Evolutionary conservation across 2,113 vertebrate species (phyloP), one percentile per base, ranked within the genome.

Genomic region (Cinclus mexicanus): DNA sequence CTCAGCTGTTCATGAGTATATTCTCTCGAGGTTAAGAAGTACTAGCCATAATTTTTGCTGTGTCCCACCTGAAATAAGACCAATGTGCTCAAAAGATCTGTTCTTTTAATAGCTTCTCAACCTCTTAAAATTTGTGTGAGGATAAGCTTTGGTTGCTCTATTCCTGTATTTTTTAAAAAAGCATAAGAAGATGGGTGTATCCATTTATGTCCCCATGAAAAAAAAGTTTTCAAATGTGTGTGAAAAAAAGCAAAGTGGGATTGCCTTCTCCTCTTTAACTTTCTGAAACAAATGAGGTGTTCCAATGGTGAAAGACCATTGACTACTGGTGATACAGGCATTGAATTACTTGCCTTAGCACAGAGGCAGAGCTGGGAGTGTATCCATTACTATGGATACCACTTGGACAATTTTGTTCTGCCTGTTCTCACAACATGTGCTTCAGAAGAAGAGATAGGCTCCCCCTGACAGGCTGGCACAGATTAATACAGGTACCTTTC

Each of bases 281-380:
- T 77, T 63, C 56, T 78, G 56, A 74, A 86, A 63, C 7, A 50
- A 72, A 59, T 3, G 6, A 59, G 14, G 3, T 24, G 46, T 83
- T 85, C 29, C 41, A 64, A 0, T 49, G 18, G 55, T 68, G 35
- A 33, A 53, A 70, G 37, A 11, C 19, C 4, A 12, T n/a, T 0
- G 0, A n/a, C 23, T 7, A 1, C 53, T 91, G 5, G n/a, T 77
- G 11, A 46, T 55, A 7, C 0, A 2, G 55, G 23, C 28, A 21
- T 31, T 69, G 50, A 12, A 49, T 76, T 79, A 35, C 31, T 39
- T 79, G 21, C 35, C 44, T 69, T 64, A 80, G 75, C 20, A 16
- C 1, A 2, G 49, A 60, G 65, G 23, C 37, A 44, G 57, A 47
- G 13, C 49, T 68, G 46, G 50, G 60, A 79, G 4, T 12, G 0